Conservation (phyloP, 2,888 invertebrate species). For the Spicauda simplicius region DNA sequence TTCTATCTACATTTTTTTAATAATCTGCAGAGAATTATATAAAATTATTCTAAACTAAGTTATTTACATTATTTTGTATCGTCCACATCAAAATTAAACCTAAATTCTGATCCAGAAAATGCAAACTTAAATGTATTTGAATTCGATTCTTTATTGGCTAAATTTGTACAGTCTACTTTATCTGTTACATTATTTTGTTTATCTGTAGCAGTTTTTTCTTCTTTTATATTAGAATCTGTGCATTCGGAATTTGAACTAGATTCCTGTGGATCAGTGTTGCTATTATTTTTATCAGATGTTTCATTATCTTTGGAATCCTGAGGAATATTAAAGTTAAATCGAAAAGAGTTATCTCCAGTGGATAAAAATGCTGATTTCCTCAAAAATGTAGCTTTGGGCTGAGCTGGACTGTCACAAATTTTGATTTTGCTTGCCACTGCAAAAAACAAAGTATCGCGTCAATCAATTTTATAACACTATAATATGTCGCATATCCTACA, state of each 20-base stretch:
- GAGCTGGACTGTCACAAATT: conserved; percentile 77
- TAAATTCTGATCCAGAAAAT: conserved; percentile 83
- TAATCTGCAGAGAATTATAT: conserved; percentile 8
- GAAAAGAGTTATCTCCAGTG: conserved; percentile 82
- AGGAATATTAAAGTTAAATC: conserved; percentile 75
- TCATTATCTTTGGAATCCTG: conserved; percentile 55
- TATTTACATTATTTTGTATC: conserved; percentile 43
- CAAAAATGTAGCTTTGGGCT: conserved; percentile 87
- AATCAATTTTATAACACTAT: conserved; percentile 13
- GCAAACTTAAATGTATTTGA: conserved; percentile 65
- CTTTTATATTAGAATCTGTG: conserved; percentile 39
- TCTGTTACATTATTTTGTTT: conserved; percentile 23
- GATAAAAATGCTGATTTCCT: conserved; percentile 86
- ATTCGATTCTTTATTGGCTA: conserved; percentile 40
- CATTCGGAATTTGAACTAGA: conserved; percentile 41
- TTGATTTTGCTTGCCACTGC: conserved; percentile 85
- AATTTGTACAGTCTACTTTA: conserved; percentile 29
- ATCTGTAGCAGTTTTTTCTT: conserved; percentile 44
- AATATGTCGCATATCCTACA: background rate
- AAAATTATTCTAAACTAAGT: conserved; percentile 42
- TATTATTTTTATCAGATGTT: conserved; percentile 42
- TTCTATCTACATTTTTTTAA: background rate
- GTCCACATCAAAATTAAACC: conserved; percentile 86
- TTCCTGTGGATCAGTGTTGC: conserved; percentile 36
- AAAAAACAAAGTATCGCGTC: conserved; percentile 52